Evolutionary conservation across 2,113 vertebrate species (phyloP), one percentile per base, ranked within the genome.

Genomic region (Oostethus manadensis): DNA sequence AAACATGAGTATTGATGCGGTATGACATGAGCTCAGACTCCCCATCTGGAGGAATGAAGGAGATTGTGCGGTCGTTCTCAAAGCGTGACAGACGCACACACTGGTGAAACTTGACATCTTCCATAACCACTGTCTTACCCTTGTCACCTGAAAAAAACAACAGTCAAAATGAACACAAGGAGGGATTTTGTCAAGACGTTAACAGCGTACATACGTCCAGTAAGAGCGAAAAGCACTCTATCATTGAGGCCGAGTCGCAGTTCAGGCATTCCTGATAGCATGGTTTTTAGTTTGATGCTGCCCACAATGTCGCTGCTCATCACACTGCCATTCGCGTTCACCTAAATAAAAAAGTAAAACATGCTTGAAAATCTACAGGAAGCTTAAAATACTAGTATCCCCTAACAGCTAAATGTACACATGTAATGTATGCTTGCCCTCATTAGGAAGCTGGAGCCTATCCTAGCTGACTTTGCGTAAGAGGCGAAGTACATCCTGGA

Each of bases 11-110:
- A 77, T 92, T 93, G 70, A 98, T 93, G 58, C 95, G 93, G 66
- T 97, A 98, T 56, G 94, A 94, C 95, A 98, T 98, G 62, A 98
- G 91, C 63, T 98, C 95, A 1, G 95, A 98, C 73, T 96, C 93
- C 0, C 95, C 95, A 0, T 97, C 95, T 0, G 95, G 94, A 0
- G 94, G 95, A 70, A 96, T 92, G 86, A 98, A 98, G 63, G 94
- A 94, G 83, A 96, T 97, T 35, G 94, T 98, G 8, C 94, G 89
- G 80, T 98, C 94, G 0, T 85, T 94, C 54, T 97, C 95, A 1
- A 98, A 98, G 21, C 94, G 94, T 0, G 95, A 96, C 0, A 98
- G 92, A 0, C 94, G 90, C 9, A 98, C 95, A 0, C 94, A 98
- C 85, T 98, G 95, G 78, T 98, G 95, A 79, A 98, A 98, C 74